Base-by-base conservation (phyloP, 2,797 vertebrate genomes). In the Rhyacichthys aspro region DNA sequence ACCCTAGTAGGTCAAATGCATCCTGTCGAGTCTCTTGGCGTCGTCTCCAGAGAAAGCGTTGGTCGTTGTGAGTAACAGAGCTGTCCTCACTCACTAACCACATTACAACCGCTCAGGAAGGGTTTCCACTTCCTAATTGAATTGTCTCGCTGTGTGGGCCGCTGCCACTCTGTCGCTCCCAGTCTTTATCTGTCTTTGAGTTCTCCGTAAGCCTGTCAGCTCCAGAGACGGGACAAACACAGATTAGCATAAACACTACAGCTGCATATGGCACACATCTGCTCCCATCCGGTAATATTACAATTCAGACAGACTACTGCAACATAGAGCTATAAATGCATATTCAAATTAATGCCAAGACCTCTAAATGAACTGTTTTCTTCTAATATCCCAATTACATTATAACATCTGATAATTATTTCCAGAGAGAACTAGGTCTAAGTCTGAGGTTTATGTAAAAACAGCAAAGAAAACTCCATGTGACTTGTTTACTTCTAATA, bases 81-180 rank as follows among this genome's bases (percentile, higher is more conserved):
- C 19, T 48, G 70, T 53, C 47, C 47, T 63, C 44, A 12, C 16
- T 68, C 74, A 17, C 43, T 57, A 72, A 70, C 77, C 57, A 49
- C 71, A 66, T 67, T 79, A 72, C 67, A n/a, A 67, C 47, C 36
- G 38, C 33, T 63, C 69, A 70, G 73, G 70, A 72, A 64, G 72
- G 70, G 55, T 73, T 70, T 71, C 54, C 59, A 56, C 67, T 61
- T 82, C 81, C 75, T 84, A 52, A 82, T 76, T 61, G 37, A 77
- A 76, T 79, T 17, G 52, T 45, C 59, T 68, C 7, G 10, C 37
- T 68, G 70, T 78, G 77, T 79, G 70, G 63, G 65, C 66, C 11
- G 53, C n/a, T 53, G 63, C 48, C 53, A 6, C 11, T 46, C 44
- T 28, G 2, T 49, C 14, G 8, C 23, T 64, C 6, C 2, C 10